phyloP scores from a whole-genome alignment of 2,888 invertebrate genomes.

The Heterodera filipjevi region DNA sequence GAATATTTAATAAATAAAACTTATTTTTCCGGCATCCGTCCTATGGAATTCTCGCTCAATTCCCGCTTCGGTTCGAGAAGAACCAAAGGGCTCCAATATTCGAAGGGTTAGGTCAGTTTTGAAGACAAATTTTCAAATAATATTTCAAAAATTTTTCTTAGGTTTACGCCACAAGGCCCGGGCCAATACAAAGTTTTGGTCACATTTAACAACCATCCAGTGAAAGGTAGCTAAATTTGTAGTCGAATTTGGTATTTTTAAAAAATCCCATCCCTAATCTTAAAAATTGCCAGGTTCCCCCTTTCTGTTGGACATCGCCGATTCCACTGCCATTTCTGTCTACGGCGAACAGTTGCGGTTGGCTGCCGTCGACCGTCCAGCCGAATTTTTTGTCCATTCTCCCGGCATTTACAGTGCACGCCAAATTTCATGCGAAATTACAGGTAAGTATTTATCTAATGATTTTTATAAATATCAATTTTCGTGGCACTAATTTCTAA shows the following conservation, averaged over 20 bases:
- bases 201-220: constrained; percentile 88
- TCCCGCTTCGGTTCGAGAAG: constrained; percentile 71
- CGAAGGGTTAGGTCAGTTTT: background rate
- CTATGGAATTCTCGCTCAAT: constrained; percentile 65
- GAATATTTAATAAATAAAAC: background rate
- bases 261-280: no score
- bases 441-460: constrained; percentile 10
- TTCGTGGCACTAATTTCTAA: background rate
- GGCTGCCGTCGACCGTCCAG: constrained; percentile 70
- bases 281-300: constrained; percentile 65
- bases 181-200: constrained; percentile 80
- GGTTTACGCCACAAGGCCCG: constrained; percentile 71
- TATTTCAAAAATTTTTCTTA: constrained; percentile 64
- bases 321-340: constrained; percentile 69
- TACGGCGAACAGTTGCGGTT: constrained; percentile 73
- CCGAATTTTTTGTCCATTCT: constrained; percentile 71
- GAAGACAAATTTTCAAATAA: constrained; percentile 53
- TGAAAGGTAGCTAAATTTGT: no score
- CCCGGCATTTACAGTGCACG: constrained; percentile 53
- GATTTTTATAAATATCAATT: background rate
- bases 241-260: no score
- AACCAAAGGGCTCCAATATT: constrained; percentile 59
- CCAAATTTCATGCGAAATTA: constrained; percentile 22
- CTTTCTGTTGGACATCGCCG: constrained; percentile 67
- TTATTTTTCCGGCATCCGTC: constrained; percentile 56